These are phyloP conservation scores for Grus americana DNA, from an alignment of 2,113 vertebrate genomes.

Conservation along the genomic window DNA sequence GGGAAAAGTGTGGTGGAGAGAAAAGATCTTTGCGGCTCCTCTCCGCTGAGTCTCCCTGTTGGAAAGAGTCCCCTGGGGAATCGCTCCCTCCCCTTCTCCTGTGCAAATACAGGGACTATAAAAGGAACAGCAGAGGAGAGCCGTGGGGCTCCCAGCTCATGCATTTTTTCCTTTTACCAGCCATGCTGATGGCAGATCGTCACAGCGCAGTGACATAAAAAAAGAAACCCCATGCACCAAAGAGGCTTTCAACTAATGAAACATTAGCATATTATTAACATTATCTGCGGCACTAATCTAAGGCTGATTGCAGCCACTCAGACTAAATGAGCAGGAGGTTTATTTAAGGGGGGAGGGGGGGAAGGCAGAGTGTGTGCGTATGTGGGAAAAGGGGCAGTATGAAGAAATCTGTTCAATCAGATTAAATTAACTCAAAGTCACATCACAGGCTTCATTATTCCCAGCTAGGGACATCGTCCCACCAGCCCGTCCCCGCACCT, in stretches of 20 bases:
- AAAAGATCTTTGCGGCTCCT: not conserved
- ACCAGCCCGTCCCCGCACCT: not conserved
- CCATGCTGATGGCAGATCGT: constrained; percentile 63
- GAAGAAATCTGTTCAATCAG: constrained; percentile 60
- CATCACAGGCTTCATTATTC: not conserved
- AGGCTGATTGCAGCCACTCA: constrained; percentile 81
- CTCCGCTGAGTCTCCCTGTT: not conserved
- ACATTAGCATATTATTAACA: constrained; percentile 91
- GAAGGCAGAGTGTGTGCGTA: not conserved
- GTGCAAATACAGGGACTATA: constrained; percentile 5
- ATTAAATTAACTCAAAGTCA: constrained; percentile 57
- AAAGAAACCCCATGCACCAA: constrained; percentile 72
- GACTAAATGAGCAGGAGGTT: constrained; percentile 80
- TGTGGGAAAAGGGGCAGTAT: constrained; percentile 8
- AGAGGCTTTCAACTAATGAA: constrained; percentile 87
- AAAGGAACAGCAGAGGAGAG: constrained; percentile 49
- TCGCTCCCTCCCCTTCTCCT: not conserved
- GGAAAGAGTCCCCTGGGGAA: not conserved
- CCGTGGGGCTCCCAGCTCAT: constrained; percentile 48
- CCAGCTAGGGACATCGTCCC: not conserved
- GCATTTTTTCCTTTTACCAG: constrained; percentile 15
- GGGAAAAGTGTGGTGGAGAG: not conserved
- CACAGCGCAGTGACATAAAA: constrained; percentile 42
- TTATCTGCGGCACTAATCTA: constrained; percentile 75
- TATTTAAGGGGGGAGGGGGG: constrained; percentile 69